Evolutionary conservation across 1,140 invertebrate genomes (phyloP), one percentile per base, ranked within the genome.

Genomic region (Parapsyche elsis): DNA sequence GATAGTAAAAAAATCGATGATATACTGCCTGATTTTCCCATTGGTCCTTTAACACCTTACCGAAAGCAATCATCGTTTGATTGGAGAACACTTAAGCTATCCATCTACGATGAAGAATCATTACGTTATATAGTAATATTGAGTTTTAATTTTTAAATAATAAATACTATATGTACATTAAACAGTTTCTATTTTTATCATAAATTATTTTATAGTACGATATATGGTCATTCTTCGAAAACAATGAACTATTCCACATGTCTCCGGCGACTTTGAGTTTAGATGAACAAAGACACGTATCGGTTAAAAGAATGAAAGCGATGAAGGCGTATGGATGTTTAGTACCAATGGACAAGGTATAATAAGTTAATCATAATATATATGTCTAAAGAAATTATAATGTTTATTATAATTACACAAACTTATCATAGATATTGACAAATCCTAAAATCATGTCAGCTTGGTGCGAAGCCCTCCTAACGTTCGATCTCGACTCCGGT

Each of bases 211-310:
- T n/a, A n/a, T n/a, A 96, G 95, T 89, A 93, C 76, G 91, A 90
- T 83, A 85, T 98, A 45, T 97, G 94, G 93, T 91, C 90, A 59
- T 92, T 92, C 59, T 90, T 98, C 84, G 91, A 94, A 87, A 91
- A 89, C 9, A 92, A 97, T 88, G 92, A 95, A 9, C 81, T 94
- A 9, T 99, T 98, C 86, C 89, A 92, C 83, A 87, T 89, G 81
- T 83, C 89, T 2, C 86, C 87, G 14, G 88, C 90, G 67, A 88
- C 90, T 0, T 85, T 89, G 5, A 85, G 88, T 38, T 81, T 94
- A 71, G 92, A 94, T 84, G 92, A 95, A 79, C 85, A 90, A 46
- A 87, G 94, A 45, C 88, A 91, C 59, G 79, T 93, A 21, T 88
- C 92, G 14, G 91, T 91, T 49, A 89, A 90, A 73, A 87, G 92